phyloP scores from a whole-genome alignment of 2,797 vertebrate genomes.

The Allenopithecus nigroviridis region DNA sequence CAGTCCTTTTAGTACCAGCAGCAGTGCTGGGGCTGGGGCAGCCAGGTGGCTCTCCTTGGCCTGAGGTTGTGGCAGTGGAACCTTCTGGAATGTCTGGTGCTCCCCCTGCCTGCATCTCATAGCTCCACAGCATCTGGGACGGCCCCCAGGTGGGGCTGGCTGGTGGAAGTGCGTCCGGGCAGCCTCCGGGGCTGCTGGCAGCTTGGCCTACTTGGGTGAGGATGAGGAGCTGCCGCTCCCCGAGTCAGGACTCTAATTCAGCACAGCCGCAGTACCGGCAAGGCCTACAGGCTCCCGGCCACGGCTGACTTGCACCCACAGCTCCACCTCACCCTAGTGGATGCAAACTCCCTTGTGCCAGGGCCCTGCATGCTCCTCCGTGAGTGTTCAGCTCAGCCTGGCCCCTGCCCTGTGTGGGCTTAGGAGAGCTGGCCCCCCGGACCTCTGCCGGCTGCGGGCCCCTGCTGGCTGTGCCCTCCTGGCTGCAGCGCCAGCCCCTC shows the following conservation, averaged over 20 bases:
- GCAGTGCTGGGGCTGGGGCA: not conserved
- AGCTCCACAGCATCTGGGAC: not conserved
- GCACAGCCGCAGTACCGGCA: rapidly evolving
- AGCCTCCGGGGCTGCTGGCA: not conserved
- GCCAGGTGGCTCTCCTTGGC: not conserved
- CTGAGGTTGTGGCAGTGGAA: not conserved
- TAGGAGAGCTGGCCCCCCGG: not conserved
- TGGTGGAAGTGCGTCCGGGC: not conserved
- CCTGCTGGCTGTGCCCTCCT: no score
- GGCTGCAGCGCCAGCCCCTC: not conserved
- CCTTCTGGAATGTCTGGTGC: no score
- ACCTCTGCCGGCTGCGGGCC: no score
- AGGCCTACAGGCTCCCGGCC: not conserved
- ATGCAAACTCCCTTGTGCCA: no score
- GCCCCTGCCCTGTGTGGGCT: not conserved
- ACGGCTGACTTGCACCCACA: not conserved
- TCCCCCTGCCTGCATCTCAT: not conserved
- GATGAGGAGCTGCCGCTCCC: not conserved
- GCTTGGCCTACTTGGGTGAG: not conserved
- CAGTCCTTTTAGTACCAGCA: no score
- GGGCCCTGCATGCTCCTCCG: not conserved
- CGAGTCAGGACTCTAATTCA: not conserved
- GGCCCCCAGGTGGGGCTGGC: rapidly evolving
- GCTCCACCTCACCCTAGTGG: not conserved
- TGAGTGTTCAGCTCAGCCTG: not conserved